Evolutionary conservation across 1,140 invertebrate genomes (phyloP).

Genomic region (Aphaenogaster floridana): DNA sequence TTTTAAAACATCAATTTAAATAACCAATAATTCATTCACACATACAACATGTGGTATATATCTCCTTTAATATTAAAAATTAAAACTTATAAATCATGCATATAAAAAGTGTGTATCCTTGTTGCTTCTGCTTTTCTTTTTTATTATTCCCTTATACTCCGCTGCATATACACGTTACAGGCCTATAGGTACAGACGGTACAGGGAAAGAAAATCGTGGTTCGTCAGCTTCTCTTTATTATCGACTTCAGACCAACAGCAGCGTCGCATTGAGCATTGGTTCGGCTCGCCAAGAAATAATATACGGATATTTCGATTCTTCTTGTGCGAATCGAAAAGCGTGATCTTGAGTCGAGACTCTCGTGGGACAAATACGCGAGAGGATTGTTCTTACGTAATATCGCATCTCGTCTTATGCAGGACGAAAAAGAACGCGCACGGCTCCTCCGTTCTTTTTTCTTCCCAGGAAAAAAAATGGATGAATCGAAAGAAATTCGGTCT

Average conservation of each 20-base stretch:
- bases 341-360: conserved; percentile 38
- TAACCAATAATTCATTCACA: conserved; percentile 70
- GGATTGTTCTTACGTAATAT: conserved; percentile 52
- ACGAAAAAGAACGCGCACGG: conserved; percentile 13
- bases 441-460: neutral
- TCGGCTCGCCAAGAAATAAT: conserved; percentile 76
- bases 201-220: conserved; percentile 72
- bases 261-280: conserved; percentile 76
- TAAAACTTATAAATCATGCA: conserved; percentile 70
- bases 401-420: conserved; percentile 14
- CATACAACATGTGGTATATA: conserved; percentile 70
- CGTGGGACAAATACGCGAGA: conserved; percentile 23
- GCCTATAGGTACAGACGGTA: conserved; percentile 75
- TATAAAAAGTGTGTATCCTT: conserved; percentile 76
- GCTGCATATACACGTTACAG: conserved; percentile 77
- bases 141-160: conserved; percentile 72
- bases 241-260: conserved; percentile 78
- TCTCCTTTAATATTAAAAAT: conserved; percentile 73
- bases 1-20: conserved; percentile 74
- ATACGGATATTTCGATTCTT: conserved; percentile 45
- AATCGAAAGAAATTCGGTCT: conserved; percentile 32
- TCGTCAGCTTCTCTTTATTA: conserved; percentile 75
- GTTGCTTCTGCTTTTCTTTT: conserved; percentile 47
- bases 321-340: conserved; percentile 43
- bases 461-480: neutral